Evolutionary conservation across 2,888 invertebrate genomes (phyloP).

Genomic region (Pyrrhia umbra): DNA sequence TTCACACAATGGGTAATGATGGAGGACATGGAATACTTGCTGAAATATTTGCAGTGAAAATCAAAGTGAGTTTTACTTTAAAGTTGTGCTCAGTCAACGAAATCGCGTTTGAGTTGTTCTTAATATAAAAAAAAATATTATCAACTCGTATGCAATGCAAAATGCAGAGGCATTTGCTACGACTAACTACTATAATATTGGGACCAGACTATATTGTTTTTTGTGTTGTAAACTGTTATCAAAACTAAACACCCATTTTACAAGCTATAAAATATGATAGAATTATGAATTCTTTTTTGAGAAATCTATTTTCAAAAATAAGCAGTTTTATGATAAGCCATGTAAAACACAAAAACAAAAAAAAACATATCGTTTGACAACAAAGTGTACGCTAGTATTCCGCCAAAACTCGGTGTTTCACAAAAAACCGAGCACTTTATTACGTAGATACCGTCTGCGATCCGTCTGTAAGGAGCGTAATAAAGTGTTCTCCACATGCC

Average conservation of each 20-base stretch:
- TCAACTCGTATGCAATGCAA: too few relatives aligned
- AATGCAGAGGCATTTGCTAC: too few relatives aligned
- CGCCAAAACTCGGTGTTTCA: conserved; percentile 35
- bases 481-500: conserved; percentile 60
- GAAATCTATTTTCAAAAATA: not conserved
- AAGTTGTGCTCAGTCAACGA: not conserved
- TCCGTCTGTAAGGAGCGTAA: conserved; percentile 55
- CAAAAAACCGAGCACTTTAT: conserved; percentile 45
- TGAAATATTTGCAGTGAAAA: not conserved
- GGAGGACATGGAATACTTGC: not conserved
- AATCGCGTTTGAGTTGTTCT: not conserved
- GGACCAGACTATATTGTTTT: too few relatives aligned
- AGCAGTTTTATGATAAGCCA: not conserved
- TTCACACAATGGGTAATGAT: conserved; percentile 8
- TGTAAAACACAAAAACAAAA: conserved; percentile 14
- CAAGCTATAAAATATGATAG: too few relatives aligned
- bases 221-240: too few relatives aligned
- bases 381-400: conserved; percentile 17
- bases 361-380: conserved; percentile 31
- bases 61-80: not conserved
- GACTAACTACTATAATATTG: too few relatives aligned
- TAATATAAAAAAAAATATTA: not conserved
- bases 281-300: too few relatives aligned
- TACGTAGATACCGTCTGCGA: conserved; percentile 49
- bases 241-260: too few relatives aligned